phyloP scores from a whole-genome alignment of 2,888 invertebrate genomes.

The Erebia aethiops region DNA sequence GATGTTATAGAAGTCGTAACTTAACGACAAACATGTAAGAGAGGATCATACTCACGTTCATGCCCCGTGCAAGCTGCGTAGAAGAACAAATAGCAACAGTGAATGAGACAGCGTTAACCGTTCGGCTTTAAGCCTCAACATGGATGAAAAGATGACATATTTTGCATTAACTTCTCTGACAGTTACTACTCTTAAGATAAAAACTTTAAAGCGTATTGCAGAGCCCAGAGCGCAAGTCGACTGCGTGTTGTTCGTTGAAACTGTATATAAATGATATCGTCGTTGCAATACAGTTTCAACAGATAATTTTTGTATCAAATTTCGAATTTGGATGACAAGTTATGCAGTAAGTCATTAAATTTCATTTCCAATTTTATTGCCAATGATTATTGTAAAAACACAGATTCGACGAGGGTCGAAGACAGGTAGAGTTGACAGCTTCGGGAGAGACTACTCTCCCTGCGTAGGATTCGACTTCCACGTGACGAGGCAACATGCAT shows the following conservation, averaged over 20 bases:
- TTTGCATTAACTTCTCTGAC: conserved; percentile 33
- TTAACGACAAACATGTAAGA: conserved; percentile 49
- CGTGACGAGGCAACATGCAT: conserved; percentile 63
- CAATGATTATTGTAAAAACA: conserved; percentile 43
- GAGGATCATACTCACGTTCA: conserved; percentile 90
- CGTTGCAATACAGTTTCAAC: conserved; percentile 20
- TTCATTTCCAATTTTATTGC: conserved; percentile 26
- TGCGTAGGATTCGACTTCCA: conserved; percentile 44
- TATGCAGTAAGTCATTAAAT: neutral
- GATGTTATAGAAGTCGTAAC: conserved; percentile 33
- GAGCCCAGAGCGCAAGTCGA: conserved; percentile 28
- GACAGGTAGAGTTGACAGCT: conserved; percentile 43
- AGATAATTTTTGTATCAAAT: conserved; percentile 7
- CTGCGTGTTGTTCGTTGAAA: conserved; percentile 17
- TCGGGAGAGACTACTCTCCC: conserved; percentile 49
- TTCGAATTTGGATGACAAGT: neutral
- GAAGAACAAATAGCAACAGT: conserved; percentile 86
- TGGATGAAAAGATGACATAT: conserved; percentile 51
- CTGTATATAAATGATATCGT: conserved; percentile 6
- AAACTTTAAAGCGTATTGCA: conserved; percentile 34
- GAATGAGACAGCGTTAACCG: conserved; percentile 79
- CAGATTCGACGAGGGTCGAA: conserved; percentile 39
- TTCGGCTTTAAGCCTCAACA: conserved; percentile 59
- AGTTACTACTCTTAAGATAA: conserved; percentile 25
- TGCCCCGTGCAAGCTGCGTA: conserved; percentile 94